Base-by-base conservation (phyloP, 2,888 invertebrate genomes). In the Mesochorus sp. region DNA sequence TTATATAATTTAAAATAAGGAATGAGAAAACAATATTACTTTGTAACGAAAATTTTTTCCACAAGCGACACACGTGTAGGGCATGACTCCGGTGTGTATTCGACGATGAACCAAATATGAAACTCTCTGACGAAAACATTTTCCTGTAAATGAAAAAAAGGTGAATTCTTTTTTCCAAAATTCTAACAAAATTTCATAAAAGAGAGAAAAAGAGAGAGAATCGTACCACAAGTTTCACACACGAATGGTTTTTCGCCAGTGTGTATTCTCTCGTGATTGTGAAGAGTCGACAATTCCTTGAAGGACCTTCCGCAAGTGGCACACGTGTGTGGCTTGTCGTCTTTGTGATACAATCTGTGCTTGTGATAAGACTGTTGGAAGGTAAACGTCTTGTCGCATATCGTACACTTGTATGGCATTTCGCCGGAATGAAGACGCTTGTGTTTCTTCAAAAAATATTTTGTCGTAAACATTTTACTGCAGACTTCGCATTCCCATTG, bases 341-440 rank as follows among this genome's bases (percentile, higher is more conserved):
- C 95, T 77, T 95, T 96, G 88, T 97, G 97, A 88, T 97, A 97
- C 61, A 97, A 92, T 87, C 96, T 93, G 91, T 97, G 97, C 88
- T 97, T 97, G 90, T 97, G 97, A 90, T 96, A 97, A 0, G 97
- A 97, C 86, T 97, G 97, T 91, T 97, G 97, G 91, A 97, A 97
- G 59, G 97, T 97, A 91, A 97, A 97, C 8, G 95, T 95, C 89
- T 96, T 96, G 81, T 95, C 95, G 88, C 97, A 97, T 83, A 95
- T 94, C 55, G 93, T 92, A 87, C 97, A 97, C 19, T 94, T 94
- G 88, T 97, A 97, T 0, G 97, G 97, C 93, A 96, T 97, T 93
- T 97, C 97, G 74, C 97, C 96, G 94, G 92, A 85, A 91, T 97
- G 97, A 76, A 97, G 92, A 82, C 97, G 93, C 91, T 96, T 96